Base-by-base conservation (phyloP, 1,140 invertebrate genomes). In the Cyclargus thomasi region DNA sequence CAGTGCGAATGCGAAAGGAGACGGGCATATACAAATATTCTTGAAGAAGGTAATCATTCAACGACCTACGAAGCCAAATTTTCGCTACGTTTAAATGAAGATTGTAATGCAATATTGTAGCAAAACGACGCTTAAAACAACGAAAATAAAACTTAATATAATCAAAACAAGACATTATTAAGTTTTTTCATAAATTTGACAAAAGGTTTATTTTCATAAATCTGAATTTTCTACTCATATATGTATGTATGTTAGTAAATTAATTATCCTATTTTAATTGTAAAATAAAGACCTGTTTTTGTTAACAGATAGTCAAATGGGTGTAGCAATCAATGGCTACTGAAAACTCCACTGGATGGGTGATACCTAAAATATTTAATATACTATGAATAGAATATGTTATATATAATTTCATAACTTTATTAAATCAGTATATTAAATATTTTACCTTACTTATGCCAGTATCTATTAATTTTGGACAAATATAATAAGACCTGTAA, bases 1-100 rank as follows among this genome's bases (percentile, higher is more conserved):
- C 86, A 89, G 86, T 89, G 86, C 76, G 86, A 70, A 89, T 87
- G 85, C 86, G 86, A 21, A 83, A 83, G 71, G 86, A 87, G 74
- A 89, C 85, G 23, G 86, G 86, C 20, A 79, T 89, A 69, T 89
- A 89, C 74, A 89, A 85, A 75, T 89, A 87, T 74, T 89, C 86
- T 63, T 89, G 78, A 78, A 63, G 63, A 47, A 2, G 39, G 3
- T 47, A 47, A 47, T 14, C 39, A 47, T 47, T 47, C 39, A 47
- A 47, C 39, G 39, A 47, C 14, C 39, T 47, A 47, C 39, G 39
- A 47, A 47, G 39, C 39, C 39, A 14, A 47, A 47, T 47, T 47
- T 47, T 47, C 39, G 39, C 10, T 47, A 47, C 39, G 14, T 47
- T 47, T 2, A 47, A 2, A 16, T 11, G 39, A 47, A 47, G 39